Evolutionary conservation across 35 echinoderm and acorn worm species (phyloP).

Genomic region (Holothuria glaberrima): DNA sequence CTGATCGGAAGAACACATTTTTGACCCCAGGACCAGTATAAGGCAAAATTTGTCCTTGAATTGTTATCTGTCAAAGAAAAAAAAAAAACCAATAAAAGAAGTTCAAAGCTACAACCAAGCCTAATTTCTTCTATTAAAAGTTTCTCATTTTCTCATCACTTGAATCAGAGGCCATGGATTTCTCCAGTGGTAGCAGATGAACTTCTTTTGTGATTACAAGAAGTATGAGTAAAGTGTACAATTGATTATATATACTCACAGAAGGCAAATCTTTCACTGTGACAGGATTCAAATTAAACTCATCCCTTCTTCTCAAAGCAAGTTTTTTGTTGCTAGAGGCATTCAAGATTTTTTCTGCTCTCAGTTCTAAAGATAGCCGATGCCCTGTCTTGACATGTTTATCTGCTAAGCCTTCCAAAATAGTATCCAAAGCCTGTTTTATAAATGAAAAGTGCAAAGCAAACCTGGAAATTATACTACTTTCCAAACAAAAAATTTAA

Average conservation of each 20-base stretch:
- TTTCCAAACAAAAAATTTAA: no score
- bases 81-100: conserved; percentile 12
- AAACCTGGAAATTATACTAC: not conserved
- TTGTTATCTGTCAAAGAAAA: conserved; percentile 57
- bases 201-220: no score
- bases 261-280: conserved; percentile 30
- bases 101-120: no score
- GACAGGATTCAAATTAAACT: conserved; percentile 68
- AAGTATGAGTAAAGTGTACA: not conserved
- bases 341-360: conserved; percentile 88
- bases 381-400: conserved; percentile 78
- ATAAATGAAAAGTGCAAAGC: not conserved
- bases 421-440: conserved; percentile 75
- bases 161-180: no score
- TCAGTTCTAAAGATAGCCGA: conserved; percentile 67
- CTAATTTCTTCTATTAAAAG: not conserved
- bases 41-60: conserved; percentile 79
- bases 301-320: conserved; percentile 44
- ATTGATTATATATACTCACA: conserved; percentile 19
- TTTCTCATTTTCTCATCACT: no score
- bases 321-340: conserved; percentile 66
- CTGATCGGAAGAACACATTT: conserved; percentile 66
- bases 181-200: no score
- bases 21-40: conserved; percentile 76
- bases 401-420: conserved; percentile 83